Percentiles rank a stretch among this genome's conserved stretches.
Evolutionary conservation across 2,888 invertebrate species (phyloP).

Genomic region (Metellina segmentata): DNA sequence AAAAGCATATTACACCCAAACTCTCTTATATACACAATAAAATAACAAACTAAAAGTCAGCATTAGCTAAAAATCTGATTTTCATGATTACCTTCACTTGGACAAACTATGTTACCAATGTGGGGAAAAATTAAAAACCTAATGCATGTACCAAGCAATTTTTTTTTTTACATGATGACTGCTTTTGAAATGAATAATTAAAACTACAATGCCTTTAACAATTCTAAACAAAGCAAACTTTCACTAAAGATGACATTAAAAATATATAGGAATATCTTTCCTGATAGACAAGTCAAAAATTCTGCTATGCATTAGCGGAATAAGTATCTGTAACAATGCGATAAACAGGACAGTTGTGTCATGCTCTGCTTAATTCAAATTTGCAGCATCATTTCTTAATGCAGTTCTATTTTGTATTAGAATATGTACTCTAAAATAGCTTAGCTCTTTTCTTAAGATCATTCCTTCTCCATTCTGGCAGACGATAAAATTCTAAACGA

Average conservation of each 20-base stretch:
- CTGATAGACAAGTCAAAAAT: conserved; percentile 14
- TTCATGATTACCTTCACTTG: neutral
- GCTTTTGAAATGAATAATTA: neutral
- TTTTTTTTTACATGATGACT: neutral
- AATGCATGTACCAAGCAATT: conserved; percentile 24
- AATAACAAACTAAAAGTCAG: conserved; percentile 49
- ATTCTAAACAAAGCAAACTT: conserved; percentile 47
- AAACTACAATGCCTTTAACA: conserved; percentile 33
- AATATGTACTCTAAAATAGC: conserved; percentile 86
- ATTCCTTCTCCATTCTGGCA: conserved; percentile 99
- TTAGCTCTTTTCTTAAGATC: conserved; percentile 97
- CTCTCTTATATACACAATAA: conserved; percentile 47
- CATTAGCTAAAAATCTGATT: conserved; percentile 26
- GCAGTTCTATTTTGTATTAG: conserved; percentile 1
- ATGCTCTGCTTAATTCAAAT: conserved; percentile 31
- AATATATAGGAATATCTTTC: conserved; percentile 53
- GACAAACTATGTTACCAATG: conserved; percentile 7
- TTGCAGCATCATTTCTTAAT: conserved; percentile 36
- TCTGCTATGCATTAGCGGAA: conserved; percentile 30
- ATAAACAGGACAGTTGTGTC: conserved; percentile 36
- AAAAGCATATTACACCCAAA: conserved; percentile 12
- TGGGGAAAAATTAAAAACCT: conserved; percentile 19
- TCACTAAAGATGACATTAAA: conserved; percentile 44
- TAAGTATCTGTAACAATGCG: conserved; percentile 15
- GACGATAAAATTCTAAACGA: conserved; percentile 96